Base-by-base conservation (phyloP, 2,797 vertebrate species). In the Acanthis flammea region DNA sequence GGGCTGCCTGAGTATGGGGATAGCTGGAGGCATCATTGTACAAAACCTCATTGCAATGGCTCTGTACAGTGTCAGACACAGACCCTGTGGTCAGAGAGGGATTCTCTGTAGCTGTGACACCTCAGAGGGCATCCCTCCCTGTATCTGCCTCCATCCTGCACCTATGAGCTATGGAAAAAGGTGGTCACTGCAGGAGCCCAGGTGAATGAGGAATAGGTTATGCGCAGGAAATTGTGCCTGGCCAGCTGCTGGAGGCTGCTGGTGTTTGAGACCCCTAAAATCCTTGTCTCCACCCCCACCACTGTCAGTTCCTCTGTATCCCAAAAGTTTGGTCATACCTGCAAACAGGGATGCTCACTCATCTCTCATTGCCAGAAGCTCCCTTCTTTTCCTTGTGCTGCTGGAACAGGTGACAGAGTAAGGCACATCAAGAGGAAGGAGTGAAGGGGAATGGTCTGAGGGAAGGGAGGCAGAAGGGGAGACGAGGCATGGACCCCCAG, bases 251-350 rank as follows among this genome's bases (percentile, higher is more conserved):
- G 54, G 13, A 68, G 16, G 30, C 9, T 72, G 58, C 16, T 75
- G 19, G 9, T 71, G 15, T 25, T 71, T 39, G n/a, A 81, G 8
- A 88, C 6, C 13, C 14, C 23, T 48, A 33, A 33, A 61, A 53
- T 1, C 25, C 30, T 75, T 65, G 12, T 31, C 5, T 53, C 7
- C 6, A 39, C 1, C 2, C 9, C 9, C 0, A 53, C 12, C 0
- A 2, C 41, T 2, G 1, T 17, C 41, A 63, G 14, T 14, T 53
- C 17, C 23, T 63, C 55, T 45, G 3, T 39, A 14, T 62, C 51
- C 62, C 23, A 19, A 5, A 75, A 82, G 4, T 24, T 63, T 0
- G 0, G 4, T 44, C 31, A 39, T 39, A 19, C 3, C 22, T 39
- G 35, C 28, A 50, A 63, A 53, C 4, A 48, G 16, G 17, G 39